Base-by-base conservation (phyloP, 2,113 vertebrate genomes). In the Leuciscus idus region DNA sequence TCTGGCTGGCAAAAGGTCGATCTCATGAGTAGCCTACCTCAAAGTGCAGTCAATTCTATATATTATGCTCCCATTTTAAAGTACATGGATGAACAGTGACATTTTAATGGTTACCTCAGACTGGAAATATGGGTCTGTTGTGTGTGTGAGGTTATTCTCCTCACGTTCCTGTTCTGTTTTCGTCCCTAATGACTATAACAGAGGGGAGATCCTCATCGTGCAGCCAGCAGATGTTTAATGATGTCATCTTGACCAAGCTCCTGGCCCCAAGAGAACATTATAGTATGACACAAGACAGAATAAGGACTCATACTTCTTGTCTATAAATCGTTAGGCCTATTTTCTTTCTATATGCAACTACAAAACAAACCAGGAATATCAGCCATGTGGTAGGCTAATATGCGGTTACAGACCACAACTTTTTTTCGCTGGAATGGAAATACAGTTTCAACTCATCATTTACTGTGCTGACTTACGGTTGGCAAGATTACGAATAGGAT, bases 111-210 rank as follows among this genome's bases (percentile, higher is more conserved):
- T 90, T 74, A 81, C 78, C 26, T 86, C 68, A 88, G 61, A 52
- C 77, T 75, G 84, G 85, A 89, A 88, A 81, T 81, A 80, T 86
- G 84, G 81, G 80, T 43, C 81, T 75, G n/a, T 61, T 70, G 36
- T 82, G 62, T 70, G 36, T 82, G 55, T 57, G 30, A 19, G 64
- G 62, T 86, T 46, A 26, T 43, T 83, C 66, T 66, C 33, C 76
- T 83, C 21, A 28, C 70, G 4, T 52, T 81, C n/a, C 78, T 59
- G 68, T 78, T 87, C 43, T 87, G 46, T 85, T 85, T 84, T 80
- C 43, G 79, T 59, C 52, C 19, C 23, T 83, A 33, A 89, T 90
- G 55, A 86, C 62, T 87, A 81, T 85, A 87, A 50, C 84, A 87
- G 77, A 48, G 64, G 76, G 74, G 62, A 84, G 85, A 79, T 84